Evolutionary conservation across 1,140 invertebrate genomes (phyloP).

Genomic region (Drosophila ohnishii): DNA sequence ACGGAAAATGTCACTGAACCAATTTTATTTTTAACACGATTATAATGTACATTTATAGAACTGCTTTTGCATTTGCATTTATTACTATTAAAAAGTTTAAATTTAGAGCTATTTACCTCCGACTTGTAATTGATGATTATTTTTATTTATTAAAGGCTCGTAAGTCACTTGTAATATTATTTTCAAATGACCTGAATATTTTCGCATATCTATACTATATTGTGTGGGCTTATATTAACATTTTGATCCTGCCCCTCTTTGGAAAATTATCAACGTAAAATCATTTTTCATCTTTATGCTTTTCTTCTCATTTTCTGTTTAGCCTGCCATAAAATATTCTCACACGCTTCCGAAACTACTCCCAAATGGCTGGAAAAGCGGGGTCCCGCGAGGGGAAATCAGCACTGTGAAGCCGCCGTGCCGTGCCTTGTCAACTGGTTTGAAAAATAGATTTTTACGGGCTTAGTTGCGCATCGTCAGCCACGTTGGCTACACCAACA

Average conservation of each 20-base stretch:
- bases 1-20: background rate
- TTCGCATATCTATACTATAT: conserved; percentile 1
- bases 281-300: conserved; percentile 44
- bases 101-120: too few species aligned
- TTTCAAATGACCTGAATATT: background rate
- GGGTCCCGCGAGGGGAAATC: conserved; percentile 28
- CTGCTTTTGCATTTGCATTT: background rate
- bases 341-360: conserved; percentile 52
- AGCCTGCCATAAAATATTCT: conserved; percentile 49
- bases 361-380: conserved; percentile 41
- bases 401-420: conserved; percentile 24
- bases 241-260: conserved; percentile 18
- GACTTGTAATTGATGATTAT: too few species aligned
- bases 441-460: conserved; percentile 81
- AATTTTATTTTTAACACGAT: conserved; percentile 20
- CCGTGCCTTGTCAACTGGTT: conserved; percentile 76
- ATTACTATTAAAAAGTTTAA: background rate
- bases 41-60: conserved; percentile 6
- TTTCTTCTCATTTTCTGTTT: conserved; percentile 32
- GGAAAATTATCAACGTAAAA: conserved; percentile 35
- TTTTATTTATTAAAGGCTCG: background rate
- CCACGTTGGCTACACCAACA: conserved; percentile 50
- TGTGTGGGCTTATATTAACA: conserved; percentile 25
- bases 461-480: conserved; percentile 80
- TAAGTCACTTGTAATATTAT: background rate